A percentile compares a stretch with the other conserved stretches of the same genome.
phyloP scores from a whole-genome alignment of 2,113 vertebrate genomes.

The Stegostoma tigrinum region DNA sequence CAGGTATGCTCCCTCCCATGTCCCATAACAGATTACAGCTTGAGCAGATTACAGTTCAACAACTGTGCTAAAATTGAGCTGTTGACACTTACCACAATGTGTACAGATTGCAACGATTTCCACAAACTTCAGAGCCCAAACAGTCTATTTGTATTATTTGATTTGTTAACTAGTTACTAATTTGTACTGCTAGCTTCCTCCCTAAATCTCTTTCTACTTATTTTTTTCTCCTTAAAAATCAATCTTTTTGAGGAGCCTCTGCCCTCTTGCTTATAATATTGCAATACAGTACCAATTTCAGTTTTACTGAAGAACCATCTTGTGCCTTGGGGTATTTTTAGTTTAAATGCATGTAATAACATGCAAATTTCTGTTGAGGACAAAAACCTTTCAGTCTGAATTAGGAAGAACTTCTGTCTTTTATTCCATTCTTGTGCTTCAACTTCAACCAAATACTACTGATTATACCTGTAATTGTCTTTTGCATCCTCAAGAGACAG shows the following conservation, averaged over 20 bases:
- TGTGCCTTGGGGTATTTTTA: not conserved
- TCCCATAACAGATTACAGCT: not conserved
- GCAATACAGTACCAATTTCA: not conserved
- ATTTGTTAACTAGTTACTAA: not conserved
- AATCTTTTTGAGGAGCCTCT: not conserved
- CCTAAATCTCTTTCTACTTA: not conserved
- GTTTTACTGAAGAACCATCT: not conserved
- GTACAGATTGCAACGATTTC: too few species aligned
- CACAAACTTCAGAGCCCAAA: too few species aligned
- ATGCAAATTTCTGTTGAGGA: not conserved
- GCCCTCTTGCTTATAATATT: not conserved
- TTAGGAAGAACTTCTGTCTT: not conserved
- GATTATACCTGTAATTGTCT: conserved; percentile 81
- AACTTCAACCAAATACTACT: not conserved
- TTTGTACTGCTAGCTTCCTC: not conserved
- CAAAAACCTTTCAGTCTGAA: not conserved
- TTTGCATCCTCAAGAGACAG: conserved; percentile 81
- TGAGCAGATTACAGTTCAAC: not conserved
- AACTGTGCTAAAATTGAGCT: not conserved
- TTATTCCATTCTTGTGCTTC: too few species aligned
- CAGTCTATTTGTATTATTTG: not conserved
- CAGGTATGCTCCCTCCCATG: not conserved
- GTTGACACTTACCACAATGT: too few species aligned
- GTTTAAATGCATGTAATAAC: not conserved
- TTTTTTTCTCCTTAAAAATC: not conserved